Evolutionary conservation across 2,888 invertebrate genomes (phyloP), one percentile per base, ranked within the genome.

Genomic region (Lycia hirtaria): DNA sequence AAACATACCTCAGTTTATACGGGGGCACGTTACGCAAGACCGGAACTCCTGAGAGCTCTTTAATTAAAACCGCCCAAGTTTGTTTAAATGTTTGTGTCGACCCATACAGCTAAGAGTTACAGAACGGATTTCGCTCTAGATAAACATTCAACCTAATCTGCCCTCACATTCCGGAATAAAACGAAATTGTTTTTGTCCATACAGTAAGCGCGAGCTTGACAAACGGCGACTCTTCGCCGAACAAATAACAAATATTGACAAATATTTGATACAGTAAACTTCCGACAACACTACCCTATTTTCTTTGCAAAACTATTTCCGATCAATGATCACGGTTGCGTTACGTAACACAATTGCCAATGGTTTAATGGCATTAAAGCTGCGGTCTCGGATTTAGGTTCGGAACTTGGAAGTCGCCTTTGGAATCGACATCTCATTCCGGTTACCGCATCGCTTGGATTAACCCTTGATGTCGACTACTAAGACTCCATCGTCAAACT

Each of bases 31-130:
- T 53, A 57, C 54, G 58, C 43, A 58, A 58, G 43, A 44, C 40
- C 40, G 26, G 51, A 61, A 68, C 69, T 74, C 73, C 71, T 79
- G 83, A 83, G 82, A 81, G 80, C 76, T 75, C 83, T 88, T 83
- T 83, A 87, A 87, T 89, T 89, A 87, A 87, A 87, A 88, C 84
- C 80, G 81, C 80, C 81, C 72, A 84, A 88, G 84, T 88, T 87
- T 82, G 84, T 84, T 86, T 83, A 85, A 86, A 87, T 87, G 83
- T 87, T 85, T 83, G 79, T 85, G 81, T 81, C 84, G 80, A 77
- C 73, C 77, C 79, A 79, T 80, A 73, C 72, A 71, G 69, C 71
- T 52, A 52, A 71, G 73, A 76, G 73, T 74, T 75, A 76, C 75
- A 60, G 57, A 68, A 69, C 75, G 76, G 76, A 79, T 80, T 83